Evolutionary conservation across 2,797 vertebrate genomes (phyloP), one percentile per base, ranked within the genome.

Genomic region (Siniperca undulata): DNA sequence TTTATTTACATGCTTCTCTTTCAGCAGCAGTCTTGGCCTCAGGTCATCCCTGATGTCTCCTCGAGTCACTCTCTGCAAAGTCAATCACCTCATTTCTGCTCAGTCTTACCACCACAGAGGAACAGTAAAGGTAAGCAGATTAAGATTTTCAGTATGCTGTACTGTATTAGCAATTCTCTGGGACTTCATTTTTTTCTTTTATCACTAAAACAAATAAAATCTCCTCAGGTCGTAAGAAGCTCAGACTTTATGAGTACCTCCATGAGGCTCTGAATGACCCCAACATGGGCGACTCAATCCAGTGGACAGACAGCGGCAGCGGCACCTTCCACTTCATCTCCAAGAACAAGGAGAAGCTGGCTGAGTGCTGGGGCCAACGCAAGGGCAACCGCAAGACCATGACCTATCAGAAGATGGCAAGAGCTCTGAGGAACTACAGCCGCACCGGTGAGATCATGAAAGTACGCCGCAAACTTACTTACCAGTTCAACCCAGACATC

Each of bases 331-430:
- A 99, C 92, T 99, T 99, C 85, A 92, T 99, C 83, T 99, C 99
- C 34, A 99, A 99, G 93, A 98, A 99, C 94, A 99, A 99, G 89
- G 99, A 99, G 92, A 98, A 97, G 93, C 95, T 99, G 89, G 99
- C 99, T 0, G 97, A 99, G 92, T 95, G 97, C 81, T 99, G 98
- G 99, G 98, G 99, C 62, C 96, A 97, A 86, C 96, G 97, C 82
- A 99, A 99, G 85, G 99, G 99, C 83, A 99, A 99, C 93, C 97
- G 98, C 83, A 99, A 99, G 93, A 97, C 97, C 89, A 99, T 99
- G 98, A 99, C 99, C 50, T 99, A 99, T 52, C 99, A 99, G 95
- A 99, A 99, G 95, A 99, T 99, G 99, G 98, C 99, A n/a, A 95
- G 99, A 74, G 99, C 99, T 0, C 94, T 99, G 65, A 96, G 99